Conservation (phyloP, 2,888 invertebrate species). For the Trachelus iudaicus region DNA sequence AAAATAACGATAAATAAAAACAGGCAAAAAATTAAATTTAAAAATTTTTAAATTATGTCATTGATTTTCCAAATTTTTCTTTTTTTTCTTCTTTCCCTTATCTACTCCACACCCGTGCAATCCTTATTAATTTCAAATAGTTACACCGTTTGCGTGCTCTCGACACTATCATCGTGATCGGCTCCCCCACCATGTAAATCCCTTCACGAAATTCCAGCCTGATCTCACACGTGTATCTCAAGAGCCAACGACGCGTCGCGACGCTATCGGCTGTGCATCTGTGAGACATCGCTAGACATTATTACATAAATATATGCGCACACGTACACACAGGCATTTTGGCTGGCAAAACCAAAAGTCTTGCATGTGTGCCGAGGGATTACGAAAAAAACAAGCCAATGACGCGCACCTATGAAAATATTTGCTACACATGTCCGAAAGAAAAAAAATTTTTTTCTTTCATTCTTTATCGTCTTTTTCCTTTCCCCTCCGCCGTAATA, state of each 20-base stretch:
- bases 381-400: background rate
- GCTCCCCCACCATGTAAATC: background rate
- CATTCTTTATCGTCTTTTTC: background rate
- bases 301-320: too few species aligned
- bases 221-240: background rate
- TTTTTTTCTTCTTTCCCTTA: background rate
- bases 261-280: background rate
- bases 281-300: background rate
- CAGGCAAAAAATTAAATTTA: too few species aligned
- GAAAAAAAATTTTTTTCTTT: background rate
- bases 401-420: conserved; percentile 6
- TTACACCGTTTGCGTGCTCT: background rate
- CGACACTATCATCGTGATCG: background rate
- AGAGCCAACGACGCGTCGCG: background rate
- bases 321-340: background rate
- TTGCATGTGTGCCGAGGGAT: background rate
- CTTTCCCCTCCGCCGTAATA: background rate
- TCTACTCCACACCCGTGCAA: accelerated
- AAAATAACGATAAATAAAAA: background rate
- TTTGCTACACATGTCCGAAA: background rate
- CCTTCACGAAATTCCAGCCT: background rate
- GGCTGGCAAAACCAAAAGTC: background rate
- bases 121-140: background rate
- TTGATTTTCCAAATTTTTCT: too few species aligned
- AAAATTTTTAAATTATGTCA: too few species aligned